These are phyloP conservation scores for Coregonus sp. DNA, from an alignment of 2,797 vertebrate genomes.

Conservation along the genomic window DNA sequence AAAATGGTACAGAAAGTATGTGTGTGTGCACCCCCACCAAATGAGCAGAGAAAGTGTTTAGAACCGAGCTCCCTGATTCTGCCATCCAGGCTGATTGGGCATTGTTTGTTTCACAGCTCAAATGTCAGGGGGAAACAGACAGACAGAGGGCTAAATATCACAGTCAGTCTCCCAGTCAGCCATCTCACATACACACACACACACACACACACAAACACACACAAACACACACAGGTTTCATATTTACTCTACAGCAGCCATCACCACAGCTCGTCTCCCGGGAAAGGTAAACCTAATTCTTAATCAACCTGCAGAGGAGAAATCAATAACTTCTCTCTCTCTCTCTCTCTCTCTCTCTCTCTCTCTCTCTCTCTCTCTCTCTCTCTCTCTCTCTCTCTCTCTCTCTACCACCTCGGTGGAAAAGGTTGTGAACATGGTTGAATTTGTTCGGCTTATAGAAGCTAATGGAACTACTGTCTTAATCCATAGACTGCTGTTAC, in stretches of 20 bases:
- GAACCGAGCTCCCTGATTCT: slow-evolving; percentile 21
- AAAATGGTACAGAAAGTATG: neutral
- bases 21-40: neutral
- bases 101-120: slow-evolving; percentile 62
- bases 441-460: slow-evolving; percentile 45
- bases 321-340: slow-evolving; percentile 68
- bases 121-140: slow-evolving; percentile 49
- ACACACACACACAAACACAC: slow-evolving; percentile 1
- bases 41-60: neutral
- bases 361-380: neutral
- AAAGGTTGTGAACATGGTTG: slow-evolving; percentile 54
- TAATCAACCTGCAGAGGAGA: slow-evolving; percentile 66
- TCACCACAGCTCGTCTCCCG: slow-evolving; percentile 30
- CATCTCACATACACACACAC: slow-evolving; percentile 4
- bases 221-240: slow-evolving; percentile 38
- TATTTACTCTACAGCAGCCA: slow-evolving; percentile 54
- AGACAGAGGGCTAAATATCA: slow-evolving; percentile 61
- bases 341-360: neutral
- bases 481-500: no score
- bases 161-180: slow-evolving; percentile 42
- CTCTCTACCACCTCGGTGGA: slow-evolving; percentile 11
- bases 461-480: no score
- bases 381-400: slow-evolving; percentile 31
- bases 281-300: slow-evolving; percentile 54
- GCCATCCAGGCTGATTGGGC: slow-evolving; percentile 53